Evolutionary conservation across 2,113 vertebrate genomes (phyloP).

Genomic region (Vimba vimba): DNA sequence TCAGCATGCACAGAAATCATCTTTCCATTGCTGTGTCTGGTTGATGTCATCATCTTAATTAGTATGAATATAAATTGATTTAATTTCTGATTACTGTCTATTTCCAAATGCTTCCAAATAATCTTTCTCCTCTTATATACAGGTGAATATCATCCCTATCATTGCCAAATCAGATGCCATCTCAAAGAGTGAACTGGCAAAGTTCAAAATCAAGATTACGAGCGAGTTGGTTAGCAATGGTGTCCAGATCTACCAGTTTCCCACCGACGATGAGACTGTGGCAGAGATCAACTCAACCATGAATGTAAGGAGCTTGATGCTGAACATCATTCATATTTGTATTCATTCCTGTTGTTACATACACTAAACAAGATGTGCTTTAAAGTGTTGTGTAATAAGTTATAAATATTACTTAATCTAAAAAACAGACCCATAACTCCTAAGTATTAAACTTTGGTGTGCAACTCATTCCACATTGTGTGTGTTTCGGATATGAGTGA

Average conservation of each 20-base stretch:
- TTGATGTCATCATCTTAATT: neutral
- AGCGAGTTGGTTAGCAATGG: conserved; percentile 98
- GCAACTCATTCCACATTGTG: neutral
- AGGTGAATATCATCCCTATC: conserved; percentile 98
- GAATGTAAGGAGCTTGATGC: conserved; percentile 83
- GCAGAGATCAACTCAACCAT: conserved; percentile 98
- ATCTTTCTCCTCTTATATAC: neutral
- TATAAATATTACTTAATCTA: neutral
- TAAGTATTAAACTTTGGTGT: neutral
- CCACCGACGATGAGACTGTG: conserved; percentile 94
- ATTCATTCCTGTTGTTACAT: neutral
- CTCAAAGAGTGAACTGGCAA: conserved; percentile 96
- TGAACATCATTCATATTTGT: too few species aligned
- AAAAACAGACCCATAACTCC: neutral
- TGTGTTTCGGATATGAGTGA: neutral
- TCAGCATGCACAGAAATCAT: neutral
- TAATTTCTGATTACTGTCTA: neutral
- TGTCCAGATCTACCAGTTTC: conserved; percentile 98
- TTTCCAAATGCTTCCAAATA: neutral
- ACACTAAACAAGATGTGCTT: neutral
- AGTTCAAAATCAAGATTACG: conserved; percentile 99
- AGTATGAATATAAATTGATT: neutral
- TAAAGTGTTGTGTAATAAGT: neutral
- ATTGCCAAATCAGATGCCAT: conserved; percentile 97
- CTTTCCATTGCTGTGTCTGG: too few species aligned